Conservation (phyloP, 2,113 vertebrate genomes). For the Chionodraco myersi region DNA sequence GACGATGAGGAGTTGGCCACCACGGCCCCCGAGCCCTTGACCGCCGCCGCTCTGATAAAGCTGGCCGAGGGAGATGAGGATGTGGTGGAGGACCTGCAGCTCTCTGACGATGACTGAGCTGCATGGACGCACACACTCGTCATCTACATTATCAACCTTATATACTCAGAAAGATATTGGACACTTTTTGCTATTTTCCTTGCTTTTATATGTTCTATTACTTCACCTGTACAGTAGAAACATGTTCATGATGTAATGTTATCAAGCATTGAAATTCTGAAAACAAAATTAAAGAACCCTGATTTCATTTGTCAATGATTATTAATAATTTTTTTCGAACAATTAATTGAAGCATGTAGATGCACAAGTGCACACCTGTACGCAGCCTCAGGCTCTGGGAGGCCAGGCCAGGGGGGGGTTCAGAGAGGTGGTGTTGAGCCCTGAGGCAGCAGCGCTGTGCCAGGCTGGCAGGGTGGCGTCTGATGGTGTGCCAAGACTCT, state of each 20-base stretch:
- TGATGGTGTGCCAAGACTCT: slow-evolving; percentile 81
- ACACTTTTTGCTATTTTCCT: slow-evolving; percentile 18
- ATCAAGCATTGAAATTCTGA: slow-evolving; percentile 35
- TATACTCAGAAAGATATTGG: slow-evolving; percentile 20
- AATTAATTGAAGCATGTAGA: slow-evolving; percentile 23
- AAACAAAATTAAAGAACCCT: slow-evolving; percentile 7
- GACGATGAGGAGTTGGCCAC: slow-evolving; percentile 50
- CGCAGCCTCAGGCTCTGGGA: slow-evolving; percentile 52
- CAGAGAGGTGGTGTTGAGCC: slow-evolving; percentile 65
- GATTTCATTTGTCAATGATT: not conserved
- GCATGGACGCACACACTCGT: not conserved
- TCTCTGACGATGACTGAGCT: slow-evolving; percentile 89
- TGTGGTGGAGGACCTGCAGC: slow-evolving; percentile 89
- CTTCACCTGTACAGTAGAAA: slow-evolving; percentile 59
- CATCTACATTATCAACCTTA: not conserved
- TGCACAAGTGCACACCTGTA: slow-evolving; percentile 63
- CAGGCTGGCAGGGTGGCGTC: slow-evolving; percentile 79
- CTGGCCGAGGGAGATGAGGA: slow-evolving; percentile 90
- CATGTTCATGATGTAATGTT: slow-evolving; percentile 48
- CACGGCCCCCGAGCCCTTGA: slow-evolving; percentile 77
- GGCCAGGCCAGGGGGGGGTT: slow-evolving; percentile 46
- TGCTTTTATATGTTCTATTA: slow-evolving; percentile 39
- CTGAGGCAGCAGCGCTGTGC: slow-evolving; percentile 70
- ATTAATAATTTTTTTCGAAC: not conserved
- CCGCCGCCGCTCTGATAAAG: slow-evolving; percentile 82